A percentile compares a stretch with the other conserved stretches of the same genome.
phyloP scores from a whole-genome alignment of 2,888 invertebrate genomes.

The Agrilus biguttatus region DNA sequence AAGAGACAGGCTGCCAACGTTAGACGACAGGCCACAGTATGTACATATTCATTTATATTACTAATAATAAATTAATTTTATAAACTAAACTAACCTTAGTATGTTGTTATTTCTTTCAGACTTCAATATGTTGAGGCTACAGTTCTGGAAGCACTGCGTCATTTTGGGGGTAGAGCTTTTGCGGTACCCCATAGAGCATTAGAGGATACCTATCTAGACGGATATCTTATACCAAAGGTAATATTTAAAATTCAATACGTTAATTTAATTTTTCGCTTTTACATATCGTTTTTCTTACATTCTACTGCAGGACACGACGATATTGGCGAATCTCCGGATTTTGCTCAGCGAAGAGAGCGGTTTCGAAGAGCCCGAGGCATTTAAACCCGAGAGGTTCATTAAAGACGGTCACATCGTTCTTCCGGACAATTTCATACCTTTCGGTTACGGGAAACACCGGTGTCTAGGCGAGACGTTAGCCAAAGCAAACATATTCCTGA shows the following conservation, averaged over 20 bases:
- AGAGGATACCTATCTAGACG: constrained; percentile 53
- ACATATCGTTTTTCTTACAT: neutral
- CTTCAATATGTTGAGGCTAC: constrained; percentile 72
- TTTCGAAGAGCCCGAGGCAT: constrained; percentile 55
- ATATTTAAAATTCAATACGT: constrained; percentile 5
- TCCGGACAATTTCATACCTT: constrained; percentile 56
- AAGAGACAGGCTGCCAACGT: constrained; percentile 46
- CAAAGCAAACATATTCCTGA: constrained; percentile 64
- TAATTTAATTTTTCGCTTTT: constrained; percentile 1
- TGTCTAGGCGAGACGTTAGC: constrained; percentile 72
- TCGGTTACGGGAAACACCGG: constrained; percentile 63
- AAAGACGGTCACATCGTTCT: constrained; percentile 43
- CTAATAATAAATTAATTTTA: neutral
- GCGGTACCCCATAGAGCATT: constrained; percentile 69
- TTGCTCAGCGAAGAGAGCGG: constrained; percentile 48
- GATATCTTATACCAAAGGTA: constrained; percentile 65
- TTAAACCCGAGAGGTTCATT: constrained; percentile 64
- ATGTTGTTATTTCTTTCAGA: constrained; percentile 29
- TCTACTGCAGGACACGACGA: constrained; percentile 56
- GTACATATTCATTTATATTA: constrained; percentile 14
- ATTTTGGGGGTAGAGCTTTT: constrained; percentile 67
- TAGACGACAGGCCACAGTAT: constrained; percentile 58
- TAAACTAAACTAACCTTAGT: neutral
- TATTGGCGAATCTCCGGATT: constrained; percentile 60
- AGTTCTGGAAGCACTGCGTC: constrained; percentile 60